Percentiles rank a stretch among this genome's conserved stretches.
Conservation (phyloP, 2,113 vertebrate species). For the Recurvirostra avosetta region DNA sequence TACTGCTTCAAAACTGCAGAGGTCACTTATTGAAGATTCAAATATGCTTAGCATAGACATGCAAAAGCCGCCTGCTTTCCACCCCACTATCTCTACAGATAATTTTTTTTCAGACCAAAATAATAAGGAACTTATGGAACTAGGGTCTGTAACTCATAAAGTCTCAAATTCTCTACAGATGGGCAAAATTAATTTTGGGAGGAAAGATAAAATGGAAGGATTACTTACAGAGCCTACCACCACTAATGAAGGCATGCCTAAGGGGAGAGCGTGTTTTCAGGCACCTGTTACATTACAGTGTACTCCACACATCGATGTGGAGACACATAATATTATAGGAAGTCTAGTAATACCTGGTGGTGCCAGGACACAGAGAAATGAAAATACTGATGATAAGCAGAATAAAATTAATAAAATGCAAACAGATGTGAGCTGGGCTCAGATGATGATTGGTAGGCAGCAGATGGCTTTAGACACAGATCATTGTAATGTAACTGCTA, state of each 20-base stretch:
- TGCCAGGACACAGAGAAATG: background rate
- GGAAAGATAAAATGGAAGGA: background rate
- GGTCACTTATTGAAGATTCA: background rate
- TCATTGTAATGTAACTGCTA: background rate
- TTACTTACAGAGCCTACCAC: background rate
- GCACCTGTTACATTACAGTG: background rate
- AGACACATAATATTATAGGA: background rate
- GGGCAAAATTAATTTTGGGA: background rate
- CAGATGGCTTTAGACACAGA: background rate
- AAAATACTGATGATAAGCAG: background rate
- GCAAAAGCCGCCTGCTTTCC: background rate
- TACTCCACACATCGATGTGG: background rate
- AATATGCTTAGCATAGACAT: background rate
- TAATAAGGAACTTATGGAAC: slow-evolving; percentile 5
- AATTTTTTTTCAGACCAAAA: background rate
- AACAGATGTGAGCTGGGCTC: background rate
- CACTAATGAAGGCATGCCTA: background rate
- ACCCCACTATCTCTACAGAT: background rate
- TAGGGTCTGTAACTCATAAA: background rate
- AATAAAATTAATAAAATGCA: background rate
- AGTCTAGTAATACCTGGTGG: background rate
- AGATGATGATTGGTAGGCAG: background rate
- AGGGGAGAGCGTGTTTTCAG: background rate
- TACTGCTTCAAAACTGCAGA: background rate
- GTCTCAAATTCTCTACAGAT: background rate